Percentiles rank a stretch among this genome's conserved stretches.
phyloP scores from a whole-genome alignment of 2,797 vertebrate genomes.

The Tapera naevia region DNA sequence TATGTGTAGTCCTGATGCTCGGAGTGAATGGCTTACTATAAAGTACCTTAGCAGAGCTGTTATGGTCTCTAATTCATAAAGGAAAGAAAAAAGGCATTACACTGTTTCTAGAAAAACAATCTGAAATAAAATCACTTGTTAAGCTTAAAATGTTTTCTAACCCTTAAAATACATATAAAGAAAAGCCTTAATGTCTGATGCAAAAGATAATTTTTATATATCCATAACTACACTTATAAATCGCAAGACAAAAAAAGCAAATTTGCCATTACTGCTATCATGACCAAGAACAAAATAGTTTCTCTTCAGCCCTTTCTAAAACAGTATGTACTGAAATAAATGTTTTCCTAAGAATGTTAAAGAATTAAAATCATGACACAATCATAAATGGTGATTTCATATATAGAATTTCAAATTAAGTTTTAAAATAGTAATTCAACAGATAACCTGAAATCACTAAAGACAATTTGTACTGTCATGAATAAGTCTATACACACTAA shows the following conservation, averaged over 20 bases:
- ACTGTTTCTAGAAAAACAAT: background rate
- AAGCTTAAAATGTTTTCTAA: background rate
- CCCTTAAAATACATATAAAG: background rate
- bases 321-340: background rate
- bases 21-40: background rate
- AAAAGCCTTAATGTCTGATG: background rate
- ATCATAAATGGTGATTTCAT: background rate
- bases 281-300: rapidly evolving
- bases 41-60: background rate
- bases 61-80: background rate
- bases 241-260: background rate
- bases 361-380: background rate
- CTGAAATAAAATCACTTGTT: background rate
- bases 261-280: background rate
- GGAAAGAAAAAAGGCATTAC: background rate
- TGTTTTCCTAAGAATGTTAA: background rate
- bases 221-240: background rate
- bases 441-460: background rate
- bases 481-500: background rate
- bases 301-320: background rate
- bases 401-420: background rate
- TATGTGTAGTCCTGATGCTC: background rate
- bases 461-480: background rate
- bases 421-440: background rate
- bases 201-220: background rate